Evolutionary conservation across 1,140 invertebrate genomes (phyloP).

Genomic region (Gryllus bimaculatus): DNA sequence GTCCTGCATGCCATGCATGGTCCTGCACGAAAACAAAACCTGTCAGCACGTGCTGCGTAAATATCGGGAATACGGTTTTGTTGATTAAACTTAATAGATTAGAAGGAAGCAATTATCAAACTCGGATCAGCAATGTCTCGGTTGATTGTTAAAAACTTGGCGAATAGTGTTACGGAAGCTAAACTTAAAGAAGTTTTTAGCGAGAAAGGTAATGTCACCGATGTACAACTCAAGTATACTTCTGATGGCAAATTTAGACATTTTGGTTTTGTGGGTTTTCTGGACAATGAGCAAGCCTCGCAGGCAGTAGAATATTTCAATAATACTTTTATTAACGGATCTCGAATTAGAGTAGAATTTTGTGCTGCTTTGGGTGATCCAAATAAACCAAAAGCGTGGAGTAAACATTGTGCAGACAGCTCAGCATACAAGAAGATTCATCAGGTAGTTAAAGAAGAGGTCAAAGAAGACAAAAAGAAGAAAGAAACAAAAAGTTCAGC

Average conservation of each 20-base stretch:
- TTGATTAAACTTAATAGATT: no score
- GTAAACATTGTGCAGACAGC: conserved; percentile 69
- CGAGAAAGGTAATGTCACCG: conserved; percentile 74
- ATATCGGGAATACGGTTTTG: background rate
- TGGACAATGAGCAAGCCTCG: conserved; percentile 64
- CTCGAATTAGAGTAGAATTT: conserved; percentile 63
- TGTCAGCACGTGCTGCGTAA: no score
- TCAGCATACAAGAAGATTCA: conserved; percentile 48
- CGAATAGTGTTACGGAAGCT: conserved; percentile 62
- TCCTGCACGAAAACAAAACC: no score
- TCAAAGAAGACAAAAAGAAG: conserved; percentile 24
- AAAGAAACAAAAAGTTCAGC: conserved; percentile 20
- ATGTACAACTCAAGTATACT: conserved; percentile 85
- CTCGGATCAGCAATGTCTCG: conserved; percentile 21
- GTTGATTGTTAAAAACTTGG: conserved; percentile 49
- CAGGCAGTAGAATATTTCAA: conserved; percentile 67
- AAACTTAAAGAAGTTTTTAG: conserved; percentile 67
- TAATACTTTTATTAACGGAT: conserved; percentile 72
- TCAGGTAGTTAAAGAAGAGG: conserved; percentile 25
- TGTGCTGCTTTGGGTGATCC: conserved; percentile 49
- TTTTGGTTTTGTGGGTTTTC: conserved; percentile 87
- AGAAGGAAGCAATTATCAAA: no score
- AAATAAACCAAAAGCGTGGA: conserved; percentile 83
- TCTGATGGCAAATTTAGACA: conserved; percentile 81
- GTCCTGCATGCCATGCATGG: no score